phyloP scores from a whole-genome alignment of 2,888 invertebrate species.

The Lasioglossum oenotherae region DNA sequence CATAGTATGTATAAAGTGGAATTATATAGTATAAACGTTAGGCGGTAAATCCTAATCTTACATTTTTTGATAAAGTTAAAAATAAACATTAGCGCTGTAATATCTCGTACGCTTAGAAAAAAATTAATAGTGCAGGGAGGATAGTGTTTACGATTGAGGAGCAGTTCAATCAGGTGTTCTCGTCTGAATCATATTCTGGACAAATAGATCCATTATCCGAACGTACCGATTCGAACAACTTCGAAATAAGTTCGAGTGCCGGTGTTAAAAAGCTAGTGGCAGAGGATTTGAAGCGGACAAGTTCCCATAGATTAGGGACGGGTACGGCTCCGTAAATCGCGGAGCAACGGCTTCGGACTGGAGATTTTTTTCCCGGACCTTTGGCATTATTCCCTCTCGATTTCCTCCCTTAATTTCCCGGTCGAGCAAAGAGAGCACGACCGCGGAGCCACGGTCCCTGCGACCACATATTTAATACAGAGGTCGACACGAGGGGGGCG shows the following conservation, averaged over 20 bases:
- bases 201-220: neutral
- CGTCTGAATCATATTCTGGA: no score
- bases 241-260: neutral
- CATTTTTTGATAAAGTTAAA: no score
- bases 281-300: neutral
- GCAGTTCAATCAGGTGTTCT: no score
- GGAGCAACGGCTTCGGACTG: neutral
- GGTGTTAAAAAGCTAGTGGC: neutral
- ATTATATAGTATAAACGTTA: no score
- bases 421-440: conserved; percentile 59
- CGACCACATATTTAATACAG: conserved; percentile 79
- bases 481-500: conserved; percentile 78
- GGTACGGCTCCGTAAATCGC: conserved; percentile 26
- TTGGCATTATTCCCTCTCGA: conserved; percentile 64
- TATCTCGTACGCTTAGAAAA: no score
- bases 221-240: neutral
- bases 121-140: no score
- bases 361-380: conserved; percentile 20
- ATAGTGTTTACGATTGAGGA: no score
- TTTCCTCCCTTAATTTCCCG: conserved; percentile 67
- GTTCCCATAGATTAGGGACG: neutral
- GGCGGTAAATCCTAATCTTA: no score
- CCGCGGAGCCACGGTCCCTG: conserved; percentile 29
- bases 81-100: no score
- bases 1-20: no score